Conservation (phyloP, 2,113 vertebrate genomes). For the Tenrec ecaudatus region DNA sequence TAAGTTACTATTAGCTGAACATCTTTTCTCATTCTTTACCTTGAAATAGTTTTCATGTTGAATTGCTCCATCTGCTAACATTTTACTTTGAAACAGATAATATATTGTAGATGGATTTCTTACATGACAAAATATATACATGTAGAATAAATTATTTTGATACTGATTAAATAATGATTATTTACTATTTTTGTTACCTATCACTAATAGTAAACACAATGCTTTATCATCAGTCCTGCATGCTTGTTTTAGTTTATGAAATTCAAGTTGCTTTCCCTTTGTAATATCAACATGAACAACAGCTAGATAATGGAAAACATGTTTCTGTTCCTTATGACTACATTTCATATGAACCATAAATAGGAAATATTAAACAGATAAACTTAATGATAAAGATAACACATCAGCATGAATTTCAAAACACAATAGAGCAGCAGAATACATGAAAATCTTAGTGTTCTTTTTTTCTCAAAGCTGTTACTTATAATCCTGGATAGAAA, state of each 20-base stretch:
- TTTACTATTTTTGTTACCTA: constrained; percentile 64
- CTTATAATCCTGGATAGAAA: background rate
- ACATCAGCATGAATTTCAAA: constrained; percentile 29
- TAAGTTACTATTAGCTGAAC: background rate
- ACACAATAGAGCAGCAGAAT: constrained; percentile 33
- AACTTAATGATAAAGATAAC: constrained; percentile 57
- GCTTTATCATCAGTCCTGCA: constrained; percentile 55
- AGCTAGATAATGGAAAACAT: constrained; percentile 68
- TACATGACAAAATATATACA: background rate
- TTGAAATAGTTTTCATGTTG: constrained; percentile 38
- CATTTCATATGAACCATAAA: constrained; percentile 71
- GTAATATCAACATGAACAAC: constrained; percentile 62
- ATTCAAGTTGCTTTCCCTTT: constrained; percentile 72
- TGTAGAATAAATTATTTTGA: constrained; percentile 40
- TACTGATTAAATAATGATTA: constrained; percentile 36
- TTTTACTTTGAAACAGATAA: constrained; percentile 50
- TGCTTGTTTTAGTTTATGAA: constrained; percentile 68
- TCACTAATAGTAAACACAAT: constrained; percentile 77
- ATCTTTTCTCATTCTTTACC: constrained; percentile 51
- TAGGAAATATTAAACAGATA: constrained; percentile 70
- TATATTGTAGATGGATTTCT: background rate
- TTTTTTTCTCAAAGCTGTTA: constrained; percentile 10
- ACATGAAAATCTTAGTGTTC: background rate
- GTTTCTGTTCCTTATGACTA: constrained; percentile 17
- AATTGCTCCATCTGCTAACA: constrained; percentile 38